phyloP scores from a whole-genome alignment of 2,797 vertebrate genomes.

The Rhodeus uyekii region DNA sequence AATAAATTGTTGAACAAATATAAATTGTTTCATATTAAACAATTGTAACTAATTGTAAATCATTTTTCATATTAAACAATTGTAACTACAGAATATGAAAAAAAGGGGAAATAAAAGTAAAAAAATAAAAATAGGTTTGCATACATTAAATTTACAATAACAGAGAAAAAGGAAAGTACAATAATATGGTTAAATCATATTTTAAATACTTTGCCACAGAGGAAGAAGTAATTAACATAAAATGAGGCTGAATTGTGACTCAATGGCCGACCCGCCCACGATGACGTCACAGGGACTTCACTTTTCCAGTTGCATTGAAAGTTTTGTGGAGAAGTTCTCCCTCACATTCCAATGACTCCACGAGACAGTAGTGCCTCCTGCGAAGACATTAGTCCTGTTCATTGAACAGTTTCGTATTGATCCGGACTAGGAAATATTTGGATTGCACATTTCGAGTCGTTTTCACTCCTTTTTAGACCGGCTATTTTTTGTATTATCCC shows the following conservation, averaged over 20 bases:
- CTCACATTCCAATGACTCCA: conserved; percentile 67
- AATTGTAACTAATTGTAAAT: too few relatives aligned
- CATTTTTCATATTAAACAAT: too few relatives aligned
- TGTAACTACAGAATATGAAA: too few relatives aligned
- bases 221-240: not conserved
- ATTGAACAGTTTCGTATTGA: conserved; percentile 56
- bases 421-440: conserved; percentile 55
- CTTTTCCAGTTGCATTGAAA: conserved; percentile 64
- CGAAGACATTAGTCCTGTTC: conserved; percentile 52
- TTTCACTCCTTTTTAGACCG: conserved; percentile 25
- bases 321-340: conserved; percentile 60
- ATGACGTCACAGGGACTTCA: conserved; percentile 67
- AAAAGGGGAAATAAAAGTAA: too few relatives aligned
- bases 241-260: not conserved
- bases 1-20: too few relatives aligned
- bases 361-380: conserved; percentile 50
- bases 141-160: too few relatives aligned
- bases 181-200: too few relatives aligned
- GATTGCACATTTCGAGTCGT: conserved; percentile 12
- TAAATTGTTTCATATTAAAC: too few relatives aligned
- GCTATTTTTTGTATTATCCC: not conserved
- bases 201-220: too few relatives aligned
- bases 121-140: too few relatives aligned
- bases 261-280: conserved; percentile 65
- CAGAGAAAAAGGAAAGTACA: too few relatives aligned